These are phyloP conservation scores for Halcyon leucocephala DNA, from an alignment of 2,797 vertebrate genomes.

Conservation along the genomic window DNA sequence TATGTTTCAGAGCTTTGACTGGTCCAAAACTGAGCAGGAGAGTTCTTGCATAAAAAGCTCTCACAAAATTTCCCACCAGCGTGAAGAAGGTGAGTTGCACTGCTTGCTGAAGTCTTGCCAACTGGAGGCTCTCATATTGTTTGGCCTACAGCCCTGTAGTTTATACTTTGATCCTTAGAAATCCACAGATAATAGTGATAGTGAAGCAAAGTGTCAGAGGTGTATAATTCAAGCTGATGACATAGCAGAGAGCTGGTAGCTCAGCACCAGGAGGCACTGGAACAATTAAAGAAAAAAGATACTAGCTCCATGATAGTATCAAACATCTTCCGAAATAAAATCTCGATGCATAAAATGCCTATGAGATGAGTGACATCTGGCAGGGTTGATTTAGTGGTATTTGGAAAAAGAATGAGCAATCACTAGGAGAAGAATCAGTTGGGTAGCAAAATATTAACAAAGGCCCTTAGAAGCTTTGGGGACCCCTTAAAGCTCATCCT, in stretches of 20 bases:
- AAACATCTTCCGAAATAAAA: conserved; percentile 7
- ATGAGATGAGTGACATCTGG: background rate
- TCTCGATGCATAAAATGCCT: background rate
- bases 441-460: background rate
- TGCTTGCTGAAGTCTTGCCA: background rate
- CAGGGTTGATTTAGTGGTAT: background rate
- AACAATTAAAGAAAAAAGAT: background rate
- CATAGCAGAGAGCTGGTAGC: background rate
- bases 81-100: background rate
- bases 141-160: background rate
- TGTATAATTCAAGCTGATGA: background rate
- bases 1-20: background rate
- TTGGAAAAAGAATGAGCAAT: background rate
- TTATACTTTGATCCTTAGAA: background rate
- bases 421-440: background rate
- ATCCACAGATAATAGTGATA: background rate
- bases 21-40: background rate
- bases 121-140: background rate
- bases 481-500: background rate
- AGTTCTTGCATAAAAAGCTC: background rate
- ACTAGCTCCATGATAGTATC: background rate
- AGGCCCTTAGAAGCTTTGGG: background rate
- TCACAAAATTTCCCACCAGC: background rate
- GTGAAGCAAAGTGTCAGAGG: background rate
- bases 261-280: background rate